phyloP scores from a whole-genome alignment of 2,797 vertebrate species.

The Anniella stebbinsi region DNA sequence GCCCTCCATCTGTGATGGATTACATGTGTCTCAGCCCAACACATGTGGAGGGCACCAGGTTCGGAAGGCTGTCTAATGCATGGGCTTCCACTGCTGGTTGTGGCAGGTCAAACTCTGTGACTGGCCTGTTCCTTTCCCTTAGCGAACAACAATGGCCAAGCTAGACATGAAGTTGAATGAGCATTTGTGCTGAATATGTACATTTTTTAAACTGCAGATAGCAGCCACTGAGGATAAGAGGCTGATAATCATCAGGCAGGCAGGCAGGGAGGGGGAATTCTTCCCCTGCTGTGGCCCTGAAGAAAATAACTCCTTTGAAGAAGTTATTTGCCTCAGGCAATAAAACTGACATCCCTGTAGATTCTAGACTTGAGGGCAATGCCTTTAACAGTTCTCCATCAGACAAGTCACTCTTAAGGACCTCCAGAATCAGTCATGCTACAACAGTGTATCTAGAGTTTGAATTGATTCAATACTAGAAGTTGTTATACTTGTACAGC shows the following conservation, averaged over 20 bases:
- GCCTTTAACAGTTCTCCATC: slow-evolving; percentile 10
- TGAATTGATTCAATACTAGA: not conserved
- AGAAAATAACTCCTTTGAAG: not conserved
- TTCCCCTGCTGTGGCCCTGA: too few relatives aligned
- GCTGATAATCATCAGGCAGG: not conserved
- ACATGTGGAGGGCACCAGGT: too few relatives aligned
- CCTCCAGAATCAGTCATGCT: not conserved
- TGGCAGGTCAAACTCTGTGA: not conserved
- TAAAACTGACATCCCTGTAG: not conserved
- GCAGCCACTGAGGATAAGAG: not conserved
- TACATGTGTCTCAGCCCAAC: too few relatives aligned
- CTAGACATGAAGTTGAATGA: not conserved
- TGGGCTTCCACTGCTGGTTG: not conserved
- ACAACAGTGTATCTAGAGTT: not conserved
- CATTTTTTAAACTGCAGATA: not conserved
- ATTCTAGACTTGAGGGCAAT: slow-evolving; percentile 10
- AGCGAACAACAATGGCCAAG: not conserved
- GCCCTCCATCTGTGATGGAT: too few relatives aligned
- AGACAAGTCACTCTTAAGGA: not conserved
- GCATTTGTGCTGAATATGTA: not conserved
- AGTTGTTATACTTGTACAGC: too few relatives aligned
- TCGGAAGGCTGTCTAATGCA: not conserved
- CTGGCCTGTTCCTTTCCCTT: not conserved
- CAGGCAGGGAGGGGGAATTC: not conserved
- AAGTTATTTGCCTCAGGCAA: not conserved